Conservation (phyloP, 1,140 invertebrate species). For the Drosophila santomea region DNA sequence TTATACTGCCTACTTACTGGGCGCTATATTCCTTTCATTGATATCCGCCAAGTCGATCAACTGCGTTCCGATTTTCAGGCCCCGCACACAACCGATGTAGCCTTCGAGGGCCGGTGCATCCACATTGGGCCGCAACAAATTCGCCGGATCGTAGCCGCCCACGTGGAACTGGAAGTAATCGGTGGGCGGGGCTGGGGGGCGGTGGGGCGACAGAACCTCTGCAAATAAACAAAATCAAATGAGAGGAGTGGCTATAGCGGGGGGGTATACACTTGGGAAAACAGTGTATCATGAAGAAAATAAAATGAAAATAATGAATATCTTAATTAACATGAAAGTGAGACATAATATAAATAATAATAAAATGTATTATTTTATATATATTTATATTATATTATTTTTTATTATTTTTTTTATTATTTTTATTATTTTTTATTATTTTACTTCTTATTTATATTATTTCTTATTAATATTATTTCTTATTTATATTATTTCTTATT, state of each 20-base stretch:
- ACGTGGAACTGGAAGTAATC: conserved; percentile 95
- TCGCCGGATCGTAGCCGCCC: conserved; percentile 92
- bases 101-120: conserved; percentile 87
- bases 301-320: too few relatives aligned
- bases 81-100: conserved; percentile 95
- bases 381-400: neutral
- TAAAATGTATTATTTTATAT: too few relatives aligned
- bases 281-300: too few relatives aligned
- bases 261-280: neutral
- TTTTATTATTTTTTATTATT: neutral
- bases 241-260: conserved; percentile 23
- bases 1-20: conserved; percentile 86
- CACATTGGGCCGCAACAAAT: conserved; percentile 88
- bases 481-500: too few relatives aligned
- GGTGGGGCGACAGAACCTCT: conserved; percentile 94
- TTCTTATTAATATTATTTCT: neutral
- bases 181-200: conserved; percentile 92
- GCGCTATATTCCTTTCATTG: conserved; percentile 89
- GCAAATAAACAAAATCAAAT: conserved; percentile 82
- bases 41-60: conserved; percentile 91
- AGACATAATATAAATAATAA: too few relatives aligned
- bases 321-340: too few relatives aligned
- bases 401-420: too few relatives aligned
- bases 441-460: too few relatives aligned
- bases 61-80: conserved; percentile 93